Conservation (phyloP, 2,888 invertebrate genomes). For the Apodemia mormo region DNA sequence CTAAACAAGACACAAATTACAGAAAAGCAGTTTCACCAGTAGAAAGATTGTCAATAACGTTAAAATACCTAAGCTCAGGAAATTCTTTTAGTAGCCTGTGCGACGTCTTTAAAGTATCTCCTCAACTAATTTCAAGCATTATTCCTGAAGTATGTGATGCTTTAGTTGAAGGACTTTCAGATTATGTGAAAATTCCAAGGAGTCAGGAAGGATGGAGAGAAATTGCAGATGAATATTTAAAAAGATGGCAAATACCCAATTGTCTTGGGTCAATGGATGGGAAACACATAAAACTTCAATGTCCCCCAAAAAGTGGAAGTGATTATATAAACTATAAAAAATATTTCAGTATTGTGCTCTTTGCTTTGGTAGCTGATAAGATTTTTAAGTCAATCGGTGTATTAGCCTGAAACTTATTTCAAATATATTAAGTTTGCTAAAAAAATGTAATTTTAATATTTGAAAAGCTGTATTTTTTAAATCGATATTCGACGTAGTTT, state of each 20-base stretch:
- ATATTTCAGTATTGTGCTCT: slow-evolving; percentile 32
- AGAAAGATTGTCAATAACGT: no score
- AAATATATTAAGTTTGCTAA: no score
- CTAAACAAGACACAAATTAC: slow-evolving; percentile 35
- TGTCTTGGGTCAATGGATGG: slow-evolving; percentile 36
- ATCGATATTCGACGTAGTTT: no score
- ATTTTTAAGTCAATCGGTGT: no score
- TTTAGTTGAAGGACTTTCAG: slow-evolving; percentile 19
- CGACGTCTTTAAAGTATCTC: slow-evolving; percentile 23
- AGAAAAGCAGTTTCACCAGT: slow-evolving; percentile 34
- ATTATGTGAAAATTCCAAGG: slow-evolving; percentile 21
- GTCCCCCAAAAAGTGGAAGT: slow-evolving; percentile 32
- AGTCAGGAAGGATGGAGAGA: slow-evolving; percentile 28
- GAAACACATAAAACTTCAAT: slow-evolving; percentile 35
- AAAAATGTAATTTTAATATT: no score
- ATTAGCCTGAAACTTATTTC: no score
- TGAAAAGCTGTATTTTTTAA: no score
- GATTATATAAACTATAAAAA: slow-evolving; percentile 35
- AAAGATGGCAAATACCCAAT: slow-evolving; percentile 32
- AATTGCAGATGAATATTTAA: slow-evolving; percentile 27
- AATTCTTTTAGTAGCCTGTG: slow-evolving; percentile 18
- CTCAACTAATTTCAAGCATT: slow-evolving; percentile 19
- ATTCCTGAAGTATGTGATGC: slow-evolving; percentile 21
- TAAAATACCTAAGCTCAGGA: slow-evolving; percentile 16
- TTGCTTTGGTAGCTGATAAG: no score